These are phyloP conservation scores for Campylomormyrus numenius DNA, from an alignment of 2,113 vertebrate species.

Conservation along the genomic window DNA sequence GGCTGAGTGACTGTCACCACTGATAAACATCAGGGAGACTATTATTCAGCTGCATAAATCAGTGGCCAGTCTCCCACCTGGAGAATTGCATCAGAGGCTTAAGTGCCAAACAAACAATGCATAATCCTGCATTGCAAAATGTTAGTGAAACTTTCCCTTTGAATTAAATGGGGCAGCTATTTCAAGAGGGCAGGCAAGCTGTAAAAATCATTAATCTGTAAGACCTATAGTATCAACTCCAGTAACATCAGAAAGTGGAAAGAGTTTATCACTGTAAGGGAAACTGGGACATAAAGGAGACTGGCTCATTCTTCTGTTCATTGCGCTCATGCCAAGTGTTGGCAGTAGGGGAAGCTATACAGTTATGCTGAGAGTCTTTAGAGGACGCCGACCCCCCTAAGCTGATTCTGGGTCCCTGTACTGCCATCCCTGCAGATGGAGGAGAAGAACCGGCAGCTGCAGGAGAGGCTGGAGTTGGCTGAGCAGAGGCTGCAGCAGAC, in stretches of 20 bases:
- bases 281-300: not conserved
- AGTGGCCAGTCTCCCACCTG: not conserved
- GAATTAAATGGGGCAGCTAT: not conserved
- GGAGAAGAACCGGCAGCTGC: constrained; percentile 95
- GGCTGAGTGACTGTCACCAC: not conserved
- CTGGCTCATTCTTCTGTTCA: not conserved
- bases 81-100: not conserved
- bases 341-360: not conserved
- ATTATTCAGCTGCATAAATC: not conserved
- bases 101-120: not conserved
- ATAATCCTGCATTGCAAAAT: not conserved
- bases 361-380: not conserved
- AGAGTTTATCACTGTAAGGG: not conserved
- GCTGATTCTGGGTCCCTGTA: not conserved
- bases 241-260: not conserved
- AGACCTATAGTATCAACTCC: not conserved
- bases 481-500: constrained; percentile 99
- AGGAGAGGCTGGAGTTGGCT: constrained; percentile 88
- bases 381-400: not conserved
- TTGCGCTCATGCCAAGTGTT: not conserved
- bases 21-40: not conserved
- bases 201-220: constrained; percentile 1
- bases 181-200: not conserved
- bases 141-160: not conserved
- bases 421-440: constrained; percentile 69